A percentile compares a stretch with the other conserved stretches of the same genome.
These are phyloP conservation scores for Oreotrochilus melanogaster DNA, from an alignment of 2,113 vertebrate genomes.

Conservation along the genomic window DNA sequence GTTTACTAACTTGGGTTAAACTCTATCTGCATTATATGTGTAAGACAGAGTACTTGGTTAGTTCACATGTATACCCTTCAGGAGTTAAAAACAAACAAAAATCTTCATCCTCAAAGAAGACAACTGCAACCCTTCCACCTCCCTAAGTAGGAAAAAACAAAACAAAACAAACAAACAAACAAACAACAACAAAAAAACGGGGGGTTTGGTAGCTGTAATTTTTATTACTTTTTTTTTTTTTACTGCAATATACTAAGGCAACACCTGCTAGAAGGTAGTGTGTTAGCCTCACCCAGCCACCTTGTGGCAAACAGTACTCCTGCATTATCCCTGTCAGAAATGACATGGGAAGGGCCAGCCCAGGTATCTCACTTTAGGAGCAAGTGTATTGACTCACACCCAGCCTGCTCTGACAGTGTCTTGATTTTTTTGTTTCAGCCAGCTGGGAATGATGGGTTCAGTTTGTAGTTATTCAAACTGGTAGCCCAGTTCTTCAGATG, in stretches of 20 bases:
- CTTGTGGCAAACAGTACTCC: not conserved
- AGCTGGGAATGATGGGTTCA: not conserved
- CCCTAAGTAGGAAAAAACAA: not conserved
- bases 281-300: conserved; percentile 15
- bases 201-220: not conserved
- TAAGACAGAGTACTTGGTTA: not conserved
- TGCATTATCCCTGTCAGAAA: not conserved
- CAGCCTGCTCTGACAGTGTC: not conserved
- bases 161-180: too few relatives aligned
- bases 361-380: not conserved
- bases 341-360: not conserved
- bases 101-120: not conserved
- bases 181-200: too few relatives aligned
- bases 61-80: not conserved
- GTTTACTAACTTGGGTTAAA: not conserved
- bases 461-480: not conserved
- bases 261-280: not conserved
- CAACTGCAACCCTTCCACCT: not conserved
- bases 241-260: not conserved
- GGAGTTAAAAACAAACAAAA: not conserved
- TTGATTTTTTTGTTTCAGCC: not conserved
- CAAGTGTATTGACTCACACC: not conserved
- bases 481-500: not conserved
- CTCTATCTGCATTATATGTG: not conserved
- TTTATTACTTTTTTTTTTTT: not conserved